Percentiles rank a stretch among this genome's conserved stretches.
phyloP scores from a whole-genome alignment of 2,113 vertebrate species.

The Coryphaenoides rupestris region DNA sequence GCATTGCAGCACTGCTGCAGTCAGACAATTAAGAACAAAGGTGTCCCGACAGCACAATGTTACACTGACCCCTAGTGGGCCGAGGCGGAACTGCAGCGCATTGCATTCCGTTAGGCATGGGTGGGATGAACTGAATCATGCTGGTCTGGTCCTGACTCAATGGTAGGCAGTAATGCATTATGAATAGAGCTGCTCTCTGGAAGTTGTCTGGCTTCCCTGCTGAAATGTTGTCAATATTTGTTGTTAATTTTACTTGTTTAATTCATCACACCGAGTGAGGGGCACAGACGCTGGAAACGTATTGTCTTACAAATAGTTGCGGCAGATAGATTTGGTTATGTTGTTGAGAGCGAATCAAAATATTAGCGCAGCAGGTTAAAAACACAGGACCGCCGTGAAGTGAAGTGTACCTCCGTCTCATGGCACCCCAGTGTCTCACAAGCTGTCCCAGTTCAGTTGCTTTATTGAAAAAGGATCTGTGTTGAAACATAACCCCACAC shows the following conservation, averaged over 20 bases:
- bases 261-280: background rate
- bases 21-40: conserved; percentile 46
- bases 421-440: no score
- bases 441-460: no score
- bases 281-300: no score
- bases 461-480: no score
- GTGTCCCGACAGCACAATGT: conserved; percentile 40
- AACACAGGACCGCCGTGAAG: background rate
- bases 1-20: conserved; percentile 60
- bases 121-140: background rate
- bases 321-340: no score
- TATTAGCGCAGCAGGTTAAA: background rate
- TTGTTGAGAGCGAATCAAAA: background rate
- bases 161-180: background rate
- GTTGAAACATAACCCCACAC: no score
- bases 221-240: background rate
- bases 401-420: background rate
- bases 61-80: conserved; percentile 36
- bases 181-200: background rate
- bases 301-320: no score
- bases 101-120: background rate
- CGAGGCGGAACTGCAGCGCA: conserved; percentile 1
- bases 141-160: background rate
- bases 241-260: background rate
- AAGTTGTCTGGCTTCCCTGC: no score